Conservation (phyloP, 2,113 vertebrate species). For the Nothobranchius furzeri region DNA sequence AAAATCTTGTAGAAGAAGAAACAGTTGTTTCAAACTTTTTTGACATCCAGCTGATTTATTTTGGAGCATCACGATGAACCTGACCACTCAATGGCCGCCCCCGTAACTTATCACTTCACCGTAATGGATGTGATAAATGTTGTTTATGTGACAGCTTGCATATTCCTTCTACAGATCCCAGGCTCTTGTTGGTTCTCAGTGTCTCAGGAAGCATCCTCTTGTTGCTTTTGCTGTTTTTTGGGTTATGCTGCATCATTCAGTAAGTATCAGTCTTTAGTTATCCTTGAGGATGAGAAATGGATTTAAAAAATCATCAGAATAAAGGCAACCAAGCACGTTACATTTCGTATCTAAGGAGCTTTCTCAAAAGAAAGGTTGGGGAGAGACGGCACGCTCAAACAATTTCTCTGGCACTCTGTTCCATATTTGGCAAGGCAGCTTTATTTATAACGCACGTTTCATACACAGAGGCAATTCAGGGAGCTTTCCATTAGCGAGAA, state of each 20-base stretch:
- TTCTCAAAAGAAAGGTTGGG: too few species aligned
- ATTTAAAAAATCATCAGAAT: neutral
- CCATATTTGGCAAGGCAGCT: too few species aligned
- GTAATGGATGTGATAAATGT: too few species aligned
- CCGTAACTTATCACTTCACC: too few species aligned
- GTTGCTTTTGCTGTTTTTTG: conserved; percentile 43
- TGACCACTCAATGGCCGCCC: neutral
- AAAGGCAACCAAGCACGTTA: too few species aligned
- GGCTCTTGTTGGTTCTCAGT: conserved; percentile 17
- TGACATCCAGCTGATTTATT: neutral
- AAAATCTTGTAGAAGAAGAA: too few species aligned
- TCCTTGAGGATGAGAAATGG: neutral
- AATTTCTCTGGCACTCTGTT: too few species aligned
- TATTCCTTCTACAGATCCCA: conserved; percentile 42
- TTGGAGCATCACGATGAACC: neutral
- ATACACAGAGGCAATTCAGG: too few species aligned
- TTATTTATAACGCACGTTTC: too few species aligned
- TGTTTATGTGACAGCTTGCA: neutral
- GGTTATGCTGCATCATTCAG: conserved; percentile 44
- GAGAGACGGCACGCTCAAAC: too few species aligned
- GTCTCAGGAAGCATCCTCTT: conserved; percentile 28
- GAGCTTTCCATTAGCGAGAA: too few species aligned
- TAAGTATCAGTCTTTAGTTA: conserved; percentile 38
- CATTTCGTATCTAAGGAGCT: too few species aligned
- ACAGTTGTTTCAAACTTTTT: neutral